Conservation (phyloP, 2,113 vertebrate species). For the Sander vitreus region DNA sequence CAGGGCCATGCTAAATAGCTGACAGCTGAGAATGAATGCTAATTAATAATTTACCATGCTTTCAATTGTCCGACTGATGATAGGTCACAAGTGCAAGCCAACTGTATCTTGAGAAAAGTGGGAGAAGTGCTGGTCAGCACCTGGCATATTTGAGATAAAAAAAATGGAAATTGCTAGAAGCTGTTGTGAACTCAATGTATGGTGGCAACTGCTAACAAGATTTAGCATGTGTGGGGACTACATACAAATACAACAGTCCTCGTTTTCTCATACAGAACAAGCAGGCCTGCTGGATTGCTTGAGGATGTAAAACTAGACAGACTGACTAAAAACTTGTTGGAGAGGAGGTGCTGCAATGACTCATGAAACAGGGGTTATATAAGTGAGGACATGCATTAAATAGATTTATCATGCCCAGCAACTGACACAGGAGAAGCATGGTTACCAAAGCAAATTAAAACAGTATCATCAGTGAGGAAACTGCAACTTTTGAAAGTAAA, state of each 20-base stretch:
- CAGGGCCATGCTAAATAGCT: conserved; percentile 51
- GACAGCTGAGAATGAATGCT: conserved; percentile 51
- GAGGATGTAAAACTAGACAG: conserved; percentile 8
- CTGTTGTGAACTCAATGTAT: conserved; percentile 8
- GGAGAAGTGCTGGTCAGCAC: conserved; percentile 34
- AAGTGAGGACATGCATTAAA: conserved; percentile 27
- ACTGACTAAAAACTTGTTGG: neutral
- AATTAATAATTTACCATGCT: conserved; percentile 46
- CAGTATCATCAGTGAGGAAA: neutral
- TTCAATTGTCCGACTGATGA: conserved; percentile 45
- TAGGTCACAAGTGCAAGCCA: conserved; percentile 30
- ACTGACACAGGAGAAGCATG: neutral
- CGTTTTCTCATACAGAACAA: conserved; percentile 5
- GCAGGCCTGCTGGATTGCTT: neutral
- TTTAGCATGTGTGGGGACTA: conserved; percentile 14
- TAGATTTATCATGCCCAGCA: conserved; percentile 3
- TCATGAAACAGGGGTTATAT: conserved; percentile 34
- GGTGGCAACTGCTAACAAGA: conserved; percentile 32
- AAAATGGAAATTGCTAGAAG: conserved; percentile 30
- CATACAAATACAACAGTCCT: conserved; percentile 7
- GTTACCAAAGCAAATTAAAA: neutral
- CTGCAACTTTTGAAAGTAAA: conserved; percentile 16
- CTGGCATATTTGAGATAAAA: conserved; percentile 47
- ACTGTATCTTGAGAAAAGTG: conserved; percentile 12
- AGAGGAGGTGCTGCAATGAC: conserved; percentile 11